phyloP scores from a whole-genome alignment of 2,113 vertebrate species.

The Trogon melanurus region DNA sequence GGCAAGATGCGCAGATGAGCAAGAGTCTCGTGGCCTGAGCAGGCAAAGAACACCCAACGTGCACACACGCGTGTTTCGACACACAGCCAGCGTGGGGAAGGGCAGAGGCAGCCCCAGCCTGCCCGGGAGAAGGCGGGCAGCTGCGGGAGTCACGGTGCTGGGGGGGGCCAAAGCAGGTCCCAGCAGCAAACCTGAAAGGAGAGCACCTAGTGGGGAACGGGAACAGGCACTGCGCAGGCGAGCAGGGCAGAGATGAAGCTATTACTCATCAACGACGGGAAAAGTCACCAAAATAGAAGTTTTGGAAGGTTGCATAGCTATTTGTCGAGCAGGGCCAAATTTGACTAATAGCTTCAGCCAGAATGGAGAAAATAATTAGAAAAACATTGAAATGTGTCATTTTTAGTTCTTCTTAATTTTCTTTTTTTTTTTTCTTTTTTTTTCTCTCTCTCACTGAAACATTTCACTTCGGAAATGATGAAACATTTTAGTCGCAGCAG shows the following conservation, averaged over 20 bases:
- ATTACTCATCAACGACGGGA: background rate
- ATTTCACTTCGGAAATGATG: constrained; percentile 41
- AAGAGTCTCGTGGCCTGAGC: background rate
- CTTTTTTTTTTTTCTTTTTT: background rate
- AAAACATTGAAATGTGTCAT: constrained; percentile 49
- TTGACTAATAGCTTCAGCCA: constrained; percentile 22
- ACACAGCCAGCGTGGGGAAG: background rate
- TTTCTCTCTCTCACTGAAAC: background rate
- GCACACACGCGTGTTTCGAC: accelerated
- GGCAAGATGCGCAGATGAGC: background rate
- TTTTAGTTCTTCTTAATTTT: background rate
- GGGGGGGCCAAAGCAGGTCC: background rate
- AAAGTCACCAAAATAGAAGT: background rate
- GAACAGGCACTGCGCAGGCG: accelerated
- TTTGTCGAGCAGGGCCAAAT: constrained; percentile 32
- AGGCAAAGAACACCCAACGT: accelerated
- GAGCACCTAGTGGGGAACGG: background rate
- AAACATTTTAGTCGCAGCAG: constrained; percentile 38
- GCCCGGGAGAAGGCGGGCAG: background rate
- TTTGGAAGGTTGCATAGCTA: constrained; percentile 9
- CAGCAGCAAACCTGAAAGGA: background rate
- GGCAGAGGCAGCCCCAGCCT: background rate
- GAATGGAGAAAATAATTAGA: constrained; percentile 56
- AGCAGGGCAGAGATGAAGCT: background rate
- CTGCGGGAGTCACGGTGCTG: accelerated